A percentile compares a stretch with the other conserved stretches of the same genome.
phyloP scores from a whole-genome alignment of 2,113 vertebrate species.

The Spheniscus mendiculus region DNA sequence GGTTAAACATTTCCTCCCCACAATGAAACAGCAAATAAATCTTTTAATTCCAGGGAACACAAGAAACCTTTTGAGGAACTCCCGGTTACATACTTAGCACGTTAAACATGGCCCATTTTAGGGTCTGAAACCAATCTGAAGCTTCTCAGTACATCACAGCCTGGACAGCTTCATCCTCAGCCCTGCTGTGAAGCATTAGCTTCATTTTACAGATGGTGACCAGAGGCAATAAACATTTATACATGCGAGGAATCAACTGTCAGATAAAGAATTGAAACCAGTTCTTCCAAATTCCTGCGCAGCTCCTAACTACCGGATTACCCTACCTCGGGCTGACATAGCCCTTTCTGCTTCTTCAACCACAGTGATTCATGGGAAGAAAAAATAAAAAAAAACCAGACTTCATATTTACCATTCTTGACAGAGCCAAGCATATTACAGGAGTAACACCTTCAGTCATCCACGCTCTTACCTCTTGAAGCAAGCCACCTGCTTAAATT shows the following conservation, averaged over 20 bases:
- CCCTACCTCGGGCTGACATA: background rate
- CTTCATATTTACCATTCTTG: background rate
- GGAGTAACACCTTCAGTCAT: background rate
- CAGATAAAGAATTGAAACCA: conserved; percentile 27
- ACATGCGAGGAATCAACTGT: background rate
- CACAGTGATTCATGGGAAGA: background rate
- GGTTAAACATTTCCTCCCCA: background rate
- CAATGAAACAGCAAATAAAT: background rate
- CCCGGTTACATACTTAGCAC: background rate
- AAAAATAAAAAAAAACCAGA: background rate
- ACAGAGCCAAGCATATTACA: background rate
- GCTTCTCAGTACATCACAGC: background rate
- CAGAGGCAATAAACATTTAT: conserved; percentile 18
- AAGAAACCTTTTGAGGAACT: background rate
- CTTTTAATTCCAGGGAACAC: background rate
- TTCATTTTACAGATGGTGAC: conserved; percentile 9
- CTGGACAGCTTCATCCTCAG: background rate
- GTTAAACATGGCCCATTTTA: background rate
- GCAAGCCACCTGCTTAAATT: background rate
- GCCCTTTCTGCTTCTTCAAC: background rate
- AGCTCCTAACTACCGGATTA: background rate
- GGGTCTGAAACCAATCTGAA: background rate
- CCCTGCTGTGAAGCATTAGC: background rate
- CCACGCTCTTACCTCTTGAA: background rate
- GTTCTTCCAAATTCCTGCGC: conserved; percentile 1